Percentiles rank a stretch among this genome's conserved stretches.
Evolutionary conservation across 1,140 invertebrate species (phyloP).

Genomic region (Pseudomyrmex gracilis): DNA sequence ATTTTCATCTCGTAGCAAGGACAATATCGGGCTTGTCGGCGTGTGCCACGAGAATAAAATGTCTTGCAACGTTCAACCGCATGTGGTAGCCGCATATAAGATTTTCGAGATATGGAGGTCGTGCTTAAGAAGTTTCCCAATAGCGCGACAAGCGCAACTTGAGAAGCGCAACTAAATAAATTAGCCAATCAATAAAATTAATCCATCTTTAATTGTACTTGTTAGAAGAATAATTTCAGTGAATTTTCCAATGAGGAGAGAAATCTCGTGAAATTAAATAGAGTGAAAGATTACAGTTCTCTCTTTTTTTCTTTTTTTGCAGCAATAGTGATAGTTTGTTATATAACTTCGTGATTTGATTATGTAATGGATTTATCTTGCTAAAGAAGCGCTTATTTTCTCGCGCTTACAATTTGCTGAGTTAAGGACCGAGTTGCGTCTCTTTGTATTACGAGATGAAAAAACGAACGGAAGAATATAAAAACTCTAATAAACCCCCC

Average conservation of each 20-base stretch:
- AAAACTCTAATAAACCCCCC: not conserved
- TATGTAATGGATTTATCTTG: conserved; percentile 27
- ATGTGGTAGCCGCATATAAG: not conserved
- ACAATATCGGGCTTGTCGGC: conserved; percentile 48
- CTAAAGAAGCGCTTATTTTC: not conserved
- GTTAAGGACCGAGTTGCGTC: not conserved
- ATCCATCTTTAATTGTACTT: conserved; percentile 21
- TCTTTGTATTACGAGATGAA: not conserved
- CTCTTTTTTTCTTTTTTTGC: too few relatives aligned
- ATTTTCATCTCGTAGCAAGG: conserved; percentile 52
- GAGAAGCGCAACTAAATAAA: not conserved
- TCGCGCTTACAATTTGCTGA: not conserved
- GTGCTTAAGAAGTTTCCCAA: not conserved
- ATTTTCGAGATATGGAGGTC: conserved; percentile 25
- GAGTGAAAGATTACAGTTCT: not conserved
- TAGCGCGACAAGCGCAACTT: not conserved
- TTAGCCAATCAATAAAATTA: not conserved
- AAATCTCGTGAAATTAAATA: conserved; percentile 22
- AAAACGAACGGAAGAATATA: not conserved
- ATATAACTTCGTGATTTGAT: conserved; percentile 15
- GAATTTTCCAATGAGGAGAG: not conserved
- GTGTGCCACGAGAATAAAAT: conserved; percentile 28
- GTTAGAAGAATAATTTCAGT: not conserved
- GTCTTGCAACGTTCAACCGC: conserved; percentile 25
- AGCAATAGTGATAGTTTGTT: not conserved